Conservation (phyloP, 23 tunicate species). For the Trididemnum nubilum region DNA sequence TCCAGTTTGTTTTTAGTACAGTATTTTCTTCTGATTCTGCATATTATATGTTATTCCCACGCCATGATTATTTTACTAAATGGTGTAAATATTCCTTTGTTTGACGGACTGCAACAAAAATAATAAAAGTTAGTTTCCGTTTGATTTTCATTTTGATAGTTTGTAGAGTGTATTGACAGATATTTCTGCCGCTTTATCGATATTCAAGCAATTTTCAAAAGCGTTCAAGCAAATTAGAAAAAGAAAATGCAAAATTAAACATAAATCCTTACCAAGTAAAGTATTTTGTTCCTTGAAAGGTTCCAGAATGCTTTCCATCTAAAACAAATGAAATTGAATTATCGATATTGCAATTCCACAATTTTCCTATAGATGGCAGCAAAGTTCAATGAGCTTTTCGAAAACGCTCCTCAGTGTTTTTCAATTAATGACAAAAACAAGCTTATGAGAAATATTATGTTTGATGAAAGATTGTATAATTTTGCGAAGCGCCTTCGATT, state of each 20-base stretch:
- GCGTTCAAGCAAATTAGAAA: neutral
- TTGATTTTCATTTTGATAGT: too few relatives aligned
- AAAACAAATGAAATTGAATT: constrained; percentile 8
- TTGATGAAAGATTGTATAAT: too few relatives aligned
- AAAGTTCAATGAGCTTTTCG: too few relatives aligned
- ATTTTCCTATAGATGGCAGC: too few relatives aligned
- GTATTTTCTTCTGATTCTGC: neutral
- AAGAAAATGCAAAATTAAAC: neutral
- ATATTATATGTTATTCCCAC: constrained; percentile 58
- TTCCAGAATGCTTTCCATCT: constrained; percentile 95
- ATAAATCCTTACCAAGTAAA: constrained; percentile 78
- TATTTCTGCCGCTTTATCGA: too few relatives aligned
- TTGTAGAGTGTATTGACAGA: too few relatives aligned
- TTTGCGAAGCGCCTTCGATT: too few relatives aligned
- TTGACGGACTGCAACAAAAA: constrained; percentile 69
- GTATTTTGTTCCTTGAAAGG: constrained; percentile 88
- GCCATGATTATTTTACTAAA: constrained; percentile 97
- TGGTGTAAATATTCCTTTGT: constrained; percentile 93
- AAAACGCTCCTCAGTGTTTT: too few relatives aligned
- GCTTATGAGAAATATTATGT: too few relatives aligned
- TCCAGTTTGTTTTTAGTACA: too few relatives aligned
- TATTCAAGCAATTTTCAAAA: neutral
- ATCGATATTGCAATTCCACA: neutral
- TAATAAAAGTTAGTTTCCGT: neutral
- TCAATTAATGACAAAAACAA: too few relatives aligned